A percentile compares a stretch with the other conserved stretches of the same genome.
Evolutionary conservation across 2,113 vertebrate genomes (phyloP).

Genomic region (Hydropotes inermis): DNA sequence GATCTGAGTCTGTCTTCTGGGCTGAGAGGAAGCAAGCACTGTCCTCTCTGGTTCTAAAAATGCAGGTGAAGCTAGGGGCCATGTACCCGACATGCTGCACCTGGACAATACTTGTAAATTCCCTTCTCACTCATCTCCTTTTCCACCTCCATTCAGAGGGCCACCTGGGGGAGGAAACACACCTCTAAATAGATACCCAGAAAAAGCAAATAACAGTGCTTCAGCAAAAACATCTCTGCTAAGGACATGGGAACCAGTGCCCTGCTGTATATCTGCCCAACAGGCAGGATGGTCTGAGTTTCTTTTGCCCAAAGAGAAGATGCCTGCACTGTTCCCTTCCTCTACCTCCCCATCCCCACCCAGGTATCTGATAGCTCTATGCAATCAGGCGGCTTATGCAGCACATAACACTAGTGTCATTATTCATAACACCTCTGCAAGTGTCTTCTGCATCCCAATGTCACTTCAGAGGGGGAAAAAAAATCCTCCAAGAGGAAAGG

Average conservation of each 20-base stretch:
- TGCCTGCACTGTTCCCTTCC: fast-evolving
- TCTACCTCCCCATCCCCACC: neutral
- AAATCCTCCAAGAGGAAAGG: neutral
- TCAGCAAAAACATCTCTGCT: neutral
- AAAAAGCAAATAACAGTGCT: neutral
- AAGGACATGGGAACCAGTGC: neutral
- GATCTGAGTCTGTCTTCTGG: fast-evolving
- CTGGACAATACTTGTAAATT: neutral
- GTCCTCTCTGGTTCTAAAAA: neutral
- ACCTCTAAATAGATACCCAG: neutral
- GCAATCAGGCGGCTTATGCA: neutral
- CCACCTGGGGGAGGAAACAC: neutral
- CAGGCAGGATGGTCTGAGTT: neutral
- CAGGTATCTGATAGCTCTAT: neutral
- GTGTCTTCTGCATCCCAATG: neutral
- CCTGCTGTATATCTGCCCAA: neutral
- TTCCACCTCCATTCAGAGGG: neutral
- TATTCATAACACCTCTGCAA: neutral
- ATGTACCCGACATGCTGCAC: neutral
- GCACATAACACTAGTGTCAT: neutral
- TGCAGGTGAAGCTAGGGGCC: neutral
- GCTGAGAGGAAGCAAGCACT: neutral
- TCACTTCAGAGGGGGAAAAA: neutral
- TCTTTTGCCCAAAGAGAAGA: neutral
- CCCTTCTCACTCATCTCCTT: neutral